Base-by-base conservation (phyloP, 2,888 invertebrate species). In the Drosophila parthenogenetica region DNA sequence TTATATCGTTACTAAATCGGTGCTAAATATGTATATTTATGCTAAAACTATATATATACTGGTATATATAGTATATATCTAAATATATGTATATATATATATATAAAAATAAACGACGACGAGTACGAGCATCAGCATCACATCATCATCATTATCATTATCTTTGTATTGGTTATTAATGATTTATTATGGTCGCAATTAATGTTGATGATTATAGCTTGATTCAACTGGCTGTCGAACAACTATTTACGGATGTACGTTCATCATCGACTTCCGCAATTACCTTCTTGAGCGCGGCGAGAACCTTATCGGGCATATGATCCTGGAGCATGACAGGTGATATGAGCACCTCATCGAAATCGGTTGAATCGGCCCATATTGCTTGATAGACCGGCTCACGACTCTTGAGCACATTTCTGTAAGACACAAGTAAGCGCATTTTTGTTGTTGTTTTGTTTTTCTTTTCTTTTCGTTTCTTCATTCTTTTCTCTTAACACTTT, bases 291-390 rank as follows among this genome's bases (percentile, higher is more conserved):
- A 97, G 93, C 29, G 97, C 97, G 73, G 96, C 95, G 81, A 97
- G 93, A 65, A 97, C 96, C 91, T 95, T 95, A 90, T 97, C 97
- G 32, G 97, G 97, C 97, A 97, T 97, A 91, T 97, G 97, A 92
- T 97, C 97, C 92, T 97, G 96, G 69, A 97, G 94, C 97, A 97
- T 97, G 54, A 96, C 96, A 0, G 97, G 97, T 25, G 97, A 97
- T 75, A 97, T 96, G 59, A 97, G 93, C 17, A 97, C 97, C 92
- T 97, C 96, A 91, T 97, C 96, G 90, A 97, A 97, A 91, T 96
- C 96, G 43, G 94, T 95, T 80, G 96, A 96, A 74, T 96, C 95
- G 0, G 96, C 96, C 97, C 97, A 97, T 17, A 97, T 93, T 11
- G 97, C 97, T 92, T 97, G 97, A 92, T 96, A 97, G 19, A 97